Conservation (phyloP, 2,113 vertebrate species). For the Ranitomeya imitator region DNA sequence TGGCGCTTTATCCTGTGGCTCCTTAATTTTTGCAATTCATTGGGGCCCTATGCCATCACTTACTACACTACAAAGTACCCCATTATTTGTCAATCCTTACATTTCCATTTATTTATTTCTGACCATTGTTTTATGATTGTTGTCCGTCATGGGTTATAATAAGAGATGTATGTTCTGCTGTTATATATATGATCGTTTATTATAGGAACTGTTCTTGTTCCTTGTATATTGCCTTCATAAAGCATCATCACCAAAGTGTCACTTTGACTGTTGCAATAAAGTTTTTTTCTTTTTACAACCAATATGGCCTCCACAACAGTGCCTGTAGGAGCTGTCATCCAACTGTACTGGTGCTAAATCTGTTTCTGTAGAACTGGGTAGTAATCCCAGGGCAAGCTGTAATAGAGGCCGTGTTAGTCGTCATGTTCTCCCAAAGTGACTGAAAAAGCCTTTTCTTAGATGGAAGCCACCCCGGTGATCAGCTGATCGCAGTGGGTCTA, state of each 20-base stretch:
- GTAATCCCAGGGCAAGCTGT: background rate
- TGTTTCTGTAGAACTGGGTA: background rate
- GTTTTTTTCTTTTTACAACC: background rate
- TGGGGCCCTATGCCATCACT: too few species aligned
- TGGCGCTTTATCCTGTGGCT: too few species aligned
- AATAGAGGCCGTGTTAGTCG: background rate
- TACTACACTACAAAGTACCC: too few species aligned
- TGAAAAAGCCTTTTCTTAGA: too few species aligned
- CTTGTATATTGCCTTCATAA: background rate
- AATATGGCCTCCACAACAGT: background rate
- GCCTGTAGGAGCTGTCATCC: too few species aligned
- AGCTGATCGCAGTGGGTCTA: too few species aligned
- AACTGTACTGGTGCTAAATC: too few species aligned
- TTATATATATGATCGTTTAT: background rate
- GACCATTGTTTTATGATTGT: background rate
- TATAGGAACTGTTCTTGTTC: background rate
- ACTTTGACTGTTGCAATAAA: background rate
- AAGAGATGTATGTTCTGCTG: background rate
- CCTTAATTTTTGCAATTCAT: too few species aligned
- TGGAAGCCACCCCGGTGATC: too few species aligned
- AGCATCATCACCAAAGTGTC: background rate
- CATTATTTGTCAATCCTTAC: background rate
- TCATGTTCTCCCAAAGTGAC: background rate
- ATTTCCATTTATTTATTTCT: background rate
- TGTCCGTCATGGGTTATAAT: background rate